Conservation (phyloP, 2,113 vertebrate genomes). For the Tetrax tetrax region DNA sequence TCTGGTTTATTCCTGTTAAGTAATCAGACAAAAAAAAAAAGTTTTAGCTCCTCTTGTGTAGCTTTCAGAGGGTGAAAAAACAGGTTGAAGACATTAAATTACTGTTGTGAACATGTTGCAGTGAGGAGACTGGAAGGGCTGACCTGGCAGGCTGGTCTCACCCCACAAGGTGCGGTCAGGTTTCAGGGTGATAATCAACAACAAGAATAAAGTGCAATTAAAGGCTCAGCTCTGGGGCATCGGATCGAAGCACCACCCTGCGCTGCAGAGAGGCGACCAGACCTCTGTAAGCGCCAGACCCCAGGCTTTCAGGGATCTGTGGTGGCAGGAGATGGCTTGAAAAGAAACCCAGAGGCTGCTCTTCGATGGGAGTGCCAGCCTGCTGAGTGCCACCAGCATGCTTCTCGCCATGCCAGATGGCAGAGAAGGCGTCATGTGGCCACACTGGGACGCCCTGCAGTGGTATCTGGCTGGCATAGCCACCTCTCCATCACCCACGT, state of each 20-base stretch:
- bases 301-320: not conserved
- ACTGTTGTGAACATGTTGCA: not conserved
- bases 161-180: accelerated
- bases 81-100: not conserved
- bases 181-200: not conserved
- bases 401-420: accelerated
- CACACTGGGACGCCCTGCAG: accelerated
- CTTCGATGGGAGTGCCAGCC: not conserved
- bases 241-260: accelerated
- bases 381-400: not conserved
- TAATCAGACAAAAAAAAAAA: not conserved
- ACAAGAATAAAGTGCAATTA: not conserved
- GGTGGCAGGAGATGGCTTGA: not conserved
- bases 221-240: not conserved
- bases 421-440: not conserved
- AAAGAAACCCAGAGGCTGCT: not conserved
- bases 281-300: not conserved
- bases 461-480: not conserved
- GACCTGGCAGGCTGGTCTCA: not conserved
- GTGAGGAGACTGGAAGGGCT: not conserved
- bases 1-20: not conserved
- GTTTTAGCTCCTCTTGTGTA: no score
- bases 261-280: not conserved
- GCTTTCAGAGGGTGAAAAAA: not conserved
- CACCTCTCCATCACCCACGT: not conserved